Percentiles rank a stretch among this genome's conserved stretches.
These are phyloP conservation scores for Perca fluviatilis DNA, from an alignment of 2,113 vertebrate species.

Conservation along the genomic window DNA sequence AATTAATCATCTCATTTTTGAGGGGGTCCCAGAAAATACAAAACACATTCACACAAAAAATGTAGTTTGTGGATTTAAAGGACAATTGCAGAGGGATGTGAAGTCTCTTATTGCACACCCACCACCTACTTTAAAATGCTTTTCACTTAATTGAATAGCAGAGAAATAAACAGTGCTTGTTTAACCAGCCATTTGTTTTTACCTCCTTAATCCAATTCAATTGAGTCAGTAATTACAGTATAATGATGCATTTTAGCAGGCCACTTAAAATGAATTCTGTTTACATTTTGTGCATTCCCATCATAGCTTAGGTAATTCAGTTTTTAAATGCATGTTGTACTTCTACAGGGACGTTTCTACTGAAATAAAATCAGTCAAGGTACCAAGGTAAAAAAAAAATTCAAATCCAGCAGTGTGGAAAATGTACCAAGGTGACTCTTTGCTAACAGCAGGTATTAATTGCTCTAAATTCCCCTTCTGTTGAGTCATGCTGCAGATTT, in stretches of 20 bases:
- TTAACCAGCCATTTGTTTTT: neutral
- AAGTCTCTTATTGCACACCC: neutral
- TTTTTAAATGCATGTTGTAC: neutral
- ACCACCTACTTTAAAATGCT: neutral
- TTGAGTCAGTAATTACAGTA: neutral
- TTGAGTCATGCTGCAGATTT: neutral
- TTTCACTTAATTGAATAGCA: neutral
- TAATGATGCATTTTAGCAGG: neutral
- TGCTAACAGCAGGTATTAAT: slow-evolving; percentile 51
- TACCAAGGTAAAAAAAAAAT: neutral
- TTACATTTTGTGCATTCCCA: neutral
- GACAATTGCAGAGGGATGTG: neutral
- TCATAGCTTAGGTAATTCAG: neutral
- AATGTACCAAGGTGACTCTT: neutral
- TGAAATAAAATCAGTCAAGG: neutral
- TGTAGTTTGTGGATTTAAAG: neutral
- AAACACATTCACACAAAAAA: too few species aligned
- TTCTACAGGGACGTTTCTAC: neutral
- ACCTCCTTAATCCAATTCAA: neutral
- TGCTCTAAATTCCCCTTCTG: slow-evolving; percentile 11
- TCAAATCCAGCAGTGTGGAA: slow-evolving; percentile 7
- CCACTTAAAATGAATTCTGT: neutral
- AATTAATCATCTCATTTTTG: too few species aligned
- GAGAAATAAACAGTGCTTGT: neutral
- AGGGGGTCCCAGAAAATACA: too few species aligned